Evolutionary conservation across 2,888 invertebrate genomes (phyloP), one percentile per base, ranked within the genome.

Genomic region (Tetranychus truncatus): DNA sequence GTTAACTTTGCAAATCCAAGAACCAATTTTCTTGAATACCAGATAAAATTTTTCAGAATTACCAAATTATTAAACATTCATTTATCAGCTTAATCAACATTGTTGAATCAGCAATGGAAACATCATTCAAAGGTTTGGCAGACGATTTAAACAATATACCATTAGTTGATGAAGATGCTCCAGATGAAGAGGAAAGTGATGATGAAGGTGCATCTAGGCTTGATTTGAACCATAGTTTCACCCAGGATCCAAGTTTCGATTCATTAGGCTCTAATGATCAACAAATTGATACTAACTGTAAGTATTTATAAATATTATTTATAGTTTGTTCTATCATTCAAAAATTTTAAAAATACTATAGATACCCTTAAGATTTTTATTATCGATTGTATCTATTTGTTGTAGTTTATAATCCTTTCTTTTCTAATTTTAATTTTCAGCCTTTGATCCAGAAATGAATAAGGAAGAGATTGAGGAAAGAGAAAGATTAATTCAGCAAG

Each of bases 401-500:
- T 45, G 21, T 15, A n/a, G 55, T 20, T 20, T 73, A 73, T 65
- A 20, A 71, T 71, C 44, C 21, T 18, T 46, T 45, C 71, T 79
- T 78, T 21, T 34, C 5, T 34, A 34, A 77, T 5, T 34, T 34
- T 34, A 34, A 86, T 6, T 24, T 11, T 5, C 20, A 20, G 86
- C 85, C 80, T 81, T 87, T 77, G 88, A 88, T 81, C 86, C 86
- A 11, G 88, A 88, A 79, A 83, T 87, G 18, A 87, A 85, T 80
- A 89, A 91, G 3, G 96, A 96, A 83, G 96, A 97, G 82, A 91
- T 93, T 80, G 97, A 97, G 83, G 97, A 99, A 82, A 99, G 97
- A 83, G 95, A 96, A 3, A 88, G 96, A 75, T 85, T 99, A 76
- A 97, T 99, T 81, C 90, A 94, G 3, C 96, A 97, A 86, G 96